Evolutionary conservation across 1,140 invertebrate genomes (phyloP).

Genomic region (Nylanderia fulva): DNA sequence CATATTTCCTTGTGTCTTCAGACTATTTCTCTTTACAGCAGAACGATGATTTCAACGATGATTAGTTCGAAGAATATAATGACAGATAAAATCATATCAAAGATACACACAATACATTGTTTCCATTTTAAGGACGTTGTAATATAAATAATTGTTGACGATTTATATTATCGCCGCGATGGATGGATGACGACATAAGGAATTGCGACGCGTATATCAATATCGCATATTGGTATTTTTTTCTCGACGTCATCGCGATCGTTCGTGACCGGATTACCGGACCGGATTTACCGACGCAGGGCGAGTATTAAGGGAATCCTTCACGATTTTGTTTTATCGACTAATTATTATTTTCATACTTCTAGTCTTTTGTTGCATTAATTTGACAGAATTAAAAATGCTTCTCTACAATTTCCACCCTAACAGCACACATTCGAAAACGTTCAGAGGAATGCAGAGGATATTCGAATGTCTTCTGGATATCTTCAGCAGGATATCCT

Average conservation of each 20-base stretch:
- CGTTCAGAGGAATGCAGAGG: no score
- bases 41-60: background rate
- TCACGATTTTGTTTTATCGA: no score
- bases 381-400: no score
- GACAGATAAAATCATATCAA: conserved; percentile 14
- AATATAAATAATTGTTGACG: conserved; percentile 13
- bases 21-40: no score
- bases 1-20: background rate
- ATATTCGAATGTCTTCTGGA: no score
- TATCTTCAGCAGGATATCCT: no score
- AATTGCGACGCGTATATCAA: conserved; percentile 4
- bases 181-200: background rate
- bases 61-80: background rate
- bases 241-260: background rate
- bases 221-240: conserved; percentile 48
- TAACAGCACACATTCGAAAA: no score
- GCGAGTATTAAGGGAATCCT: no score
- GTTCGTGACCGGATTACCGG: background rate
- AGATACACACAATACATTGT: conserved; percentile 10
- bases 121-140: conserved; percentile 29
- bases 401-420: no score
- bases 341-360: no score
- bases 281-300: background rate
- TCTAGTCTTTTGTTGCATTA: no score
- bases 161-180: conserved; percentile 3